Percentiles rank a stretch among this genome's conserved stretches.
These are phyloP conservation scores for Acleris literana DNA, from an alignment of 2,888 invertebrate genomes.

Conservation along the genomic window DNA sequence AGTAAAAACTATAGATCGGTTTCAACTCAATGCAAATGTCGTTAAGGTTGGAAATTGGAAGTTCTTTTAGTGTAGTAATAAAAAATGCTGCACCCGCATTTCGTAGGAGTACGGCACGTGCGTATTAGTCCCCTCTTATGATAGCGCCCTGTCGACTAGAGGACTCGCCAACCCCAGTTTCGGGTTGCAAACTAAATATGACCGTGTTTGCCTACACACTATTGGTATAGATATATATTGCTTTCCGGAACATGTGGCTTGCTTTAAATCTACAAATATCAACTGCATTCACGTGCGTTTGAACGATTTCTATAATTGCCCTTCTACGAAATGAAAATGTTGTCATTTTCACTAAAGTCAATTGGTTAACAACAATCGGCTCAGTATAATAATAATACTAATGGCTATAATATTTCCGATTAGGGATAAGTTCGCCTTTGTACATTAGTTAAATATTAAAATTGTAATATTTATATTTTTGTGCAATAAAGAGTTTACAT, in stretches of 20 bases:
- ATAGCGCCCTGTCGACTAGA: constrained; percentile 65
- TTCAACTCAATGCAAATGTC: constrained; percentile 42
- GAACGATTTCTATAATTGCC: constrained; percentile 11
- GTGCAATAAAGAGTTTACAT: too few species aligned
- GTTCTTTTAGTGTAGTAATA: constrained; percentile 36
- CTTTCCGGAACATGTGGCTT: constrained; percentile 24
- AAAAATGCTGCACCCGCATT: constrained; percentile 60
- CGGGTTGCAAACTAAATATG: constrained; percentile 52
- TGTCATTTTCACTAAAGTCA: neutral
- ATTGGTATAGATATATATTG: constrained; percentile 20
- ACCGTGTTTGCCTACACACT: constrained; percentile 26
- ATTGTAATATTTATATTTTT: too few species aligned
- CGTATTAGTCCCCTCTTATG: constrained; percentile 50
- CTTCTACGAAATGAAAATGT: constrained; percentile 15
- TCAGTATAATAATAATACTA: too few species aligned
- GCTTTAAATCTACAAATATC: constrained; percentile 15
- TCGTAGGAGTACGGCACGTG: constrained; percentile 58
- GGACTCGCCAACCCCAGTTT: constrained; percentile 58
- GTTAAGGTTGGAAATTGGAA: constrained; percentile 38
- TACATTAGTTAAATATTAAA: too few species aligned
- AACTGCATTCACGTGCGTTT: constrained; percentile 20
- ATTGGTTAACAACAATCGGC: neutral
- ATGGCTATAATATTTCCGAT: too few species aligned
- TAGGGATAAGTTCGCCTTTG: too few species aligned
- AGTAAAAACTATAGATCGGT: constrained; percentile 40